Conservation (phyloP, 2,888 invertebrate genomes). For the Autographa gamma region DNA sequence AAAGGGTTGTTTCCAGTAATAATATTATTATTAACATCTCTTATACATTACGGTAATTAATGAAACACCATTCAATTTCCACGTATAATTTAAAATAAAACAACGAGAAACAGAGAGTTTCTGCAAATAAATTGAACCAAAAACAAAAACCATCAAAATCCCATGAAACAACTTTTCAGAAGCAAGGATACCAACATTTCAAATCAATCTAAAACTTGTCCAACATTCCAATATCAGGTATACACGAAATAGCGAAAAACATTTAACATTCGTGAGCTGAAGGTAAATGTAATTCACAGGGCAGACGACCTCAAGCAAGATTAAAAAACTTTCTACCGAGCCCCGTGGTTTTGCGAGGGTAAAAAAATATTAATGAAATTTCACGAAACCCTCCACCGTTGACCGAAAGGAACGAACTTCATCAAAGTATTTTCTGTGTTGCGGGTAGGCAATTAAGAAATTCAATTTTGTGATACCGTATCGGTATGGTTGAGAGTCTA, state of each 20-base stretch:
- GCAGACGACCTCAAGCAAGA: constrained; percentile 74
- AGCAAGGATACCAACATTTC: constrained; percentile 25
- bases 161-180: neutral
- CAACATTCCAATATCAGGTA: constrained; percentile 46
- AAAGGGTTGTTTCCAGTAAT: neutral
- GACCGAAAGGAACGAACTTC: constrained; percentile 77
- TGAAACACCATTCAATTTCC: neutral
- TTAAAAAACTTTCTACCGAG: constrained; percentile 82
- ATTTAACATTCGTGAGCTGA: constrained; percentile 66
- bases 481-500: constrained; percentile 40
- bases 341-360: constrained; percentile 65
- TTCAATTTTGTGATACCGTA: constrained; percentile 72
- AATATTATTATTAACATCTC: neutral
- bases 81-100: neutral
- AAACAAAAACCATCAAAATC: neutral
- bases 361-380: constrained; percentile 83
- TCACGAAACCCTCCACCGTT: constrained; percentile 73
- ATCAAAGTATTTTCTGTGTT: constrained; percentile 79
- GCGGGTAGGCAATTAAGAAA: constrained; percentile 82
- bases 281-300: constrained; percentile 75
- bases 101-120: neutral
- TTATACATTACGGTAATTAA: neutral
- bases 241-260: constrained; percentile 62
- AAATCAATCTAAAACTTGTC: constrained; percentile 33
- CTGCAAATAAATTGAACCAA: neutral